Evolutionary conservation across 2,797 vertebrate genomes (phyloP), one percentile per base, ranked within the genome.

Genomic region (Pygocentrus nattereri): DNA sequence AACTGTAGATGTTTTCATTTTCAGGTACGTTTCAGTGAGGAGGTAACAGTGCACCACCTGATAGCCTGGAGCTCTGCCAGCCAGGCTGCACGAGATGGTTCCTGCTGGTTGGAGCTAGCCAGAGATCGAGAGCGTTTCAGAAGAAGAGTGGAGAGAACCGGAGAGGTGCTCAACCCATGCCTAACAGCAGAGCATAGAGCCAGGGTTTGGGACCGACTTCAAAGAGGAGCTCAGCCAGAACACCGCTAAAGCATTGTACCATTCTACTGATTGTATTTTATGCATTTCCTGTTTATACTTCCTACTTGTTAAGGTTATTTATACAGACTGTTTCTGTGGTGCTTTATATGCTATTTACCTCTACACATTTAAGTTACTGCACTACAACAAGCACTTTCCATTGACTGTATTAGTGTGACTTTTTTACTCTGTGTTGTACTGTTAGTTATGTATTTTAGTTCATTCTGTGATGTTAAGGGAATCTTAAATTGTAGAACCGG

Each of bases 71-170:
- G 25, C 11, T 75, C n/a, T 15, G 80, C 71, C 2, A 81, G 79
- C 74, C 41, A 41, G 18, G 80, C 47, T 5, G 83, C 86, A 0
- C 59, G 86, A 13, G 80, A 82, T 4, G 88, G 85, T 5, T 85
- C 84, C 0, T 85, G 85, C 21, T 88, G 87, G 87, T 52, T 85
- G 64, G 69, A 88, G 74, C 65, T 85, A 84, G 85, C 87, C 5
- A 75, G 83, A 71, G 88, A 90, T 78, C 2, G 88, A 49, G 64
- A 78, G 0, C 82, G 88, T 49, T 90, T 90, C 76, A 71, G 74
- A 64, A 85, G 85, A 30, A 79, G 89, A 81, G 84, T 82, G 38
- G 69, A 85, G 38, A 64, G 30, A n/a, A n/a, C 65, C 4, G 78
- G 75, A 50, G 62, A 52, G 5, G 12, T 82, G 34, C 71, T 90